phyloP scores from a whole-genome alignment of 2,888 invertebrate species.

The Aethes cnicana region DNA sequence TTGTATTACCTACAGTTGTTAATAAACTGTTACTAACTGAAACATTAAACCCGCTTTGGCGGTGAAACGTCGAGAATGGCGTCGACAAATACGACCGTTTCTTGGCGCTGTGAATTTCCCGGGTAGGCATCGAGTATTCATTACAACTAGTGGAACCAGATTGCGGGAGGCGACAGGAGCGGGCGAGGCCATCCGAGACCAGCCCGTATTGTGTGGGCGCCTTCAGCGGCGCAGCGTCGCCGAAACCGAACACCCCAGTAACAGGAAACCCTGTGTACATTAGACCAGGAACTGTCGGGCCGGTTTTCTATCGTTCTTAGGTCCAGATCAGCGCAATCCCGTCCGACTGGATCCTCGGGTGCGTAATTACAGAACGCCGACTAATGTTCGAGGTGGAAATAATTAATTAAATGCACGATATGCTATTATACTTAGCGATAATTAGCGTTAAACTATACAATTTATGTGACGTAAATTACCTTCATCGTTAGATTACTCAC shows the following conservation, averaged over 20 bases:
- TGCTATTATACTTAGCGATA: constrained; percentile 39
- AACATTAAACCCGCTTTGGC: constrained; percentile 23
- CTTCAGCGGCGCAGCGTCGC: constrained; percentile 45
- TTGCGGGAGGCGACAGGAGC: constrained; percentile 37
- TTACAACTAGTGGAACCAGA: constrained; percentile 58
- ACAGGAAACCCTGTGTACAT: constrained; percentile 47
- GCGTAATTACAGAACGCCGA: constrained; percentile 45
- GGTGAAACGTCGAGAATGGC: constrained; percentile 10
- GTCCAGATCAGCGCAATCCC: constrained; percentile 38
- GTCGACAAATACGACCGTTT: constrained; percentile 15
- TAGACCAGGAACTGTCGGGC: constrained; percentile 31
- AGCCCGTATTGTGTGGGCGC: constrained; percentile 50
- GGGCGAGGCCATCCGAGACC: constrained; percentile 25
- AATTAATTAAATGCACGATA: constrained; percentile 53
- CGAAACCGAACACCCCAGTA: constrained; percentile 66
- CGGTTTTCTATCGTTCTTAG: constrained; percentile 28
- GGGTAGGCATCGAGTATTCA: constrained; percentile 43
- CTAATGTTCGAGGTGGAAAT: constrained; percentile 39
- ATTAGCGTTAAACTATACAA: constrained; percentile 43
- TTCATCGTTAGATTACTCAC: constrained; percentile 28
- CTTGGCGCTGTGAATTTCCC: constrained; percentile 19
- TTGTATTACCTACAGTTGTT: constrained; percentile 12
- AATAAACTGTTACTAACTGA: constrained; percentile 18
- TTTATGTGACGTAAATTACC: constrained; percentile 38
- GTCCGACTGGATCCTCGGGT: constrained; percentile 43